Percentiles rank a stretch among this genome's conserved stretches.
Evolutionary conservation across 2,113 vertebrate genomes (phyloP).

Genomic region (Pterocles gutturalis): DNA sequence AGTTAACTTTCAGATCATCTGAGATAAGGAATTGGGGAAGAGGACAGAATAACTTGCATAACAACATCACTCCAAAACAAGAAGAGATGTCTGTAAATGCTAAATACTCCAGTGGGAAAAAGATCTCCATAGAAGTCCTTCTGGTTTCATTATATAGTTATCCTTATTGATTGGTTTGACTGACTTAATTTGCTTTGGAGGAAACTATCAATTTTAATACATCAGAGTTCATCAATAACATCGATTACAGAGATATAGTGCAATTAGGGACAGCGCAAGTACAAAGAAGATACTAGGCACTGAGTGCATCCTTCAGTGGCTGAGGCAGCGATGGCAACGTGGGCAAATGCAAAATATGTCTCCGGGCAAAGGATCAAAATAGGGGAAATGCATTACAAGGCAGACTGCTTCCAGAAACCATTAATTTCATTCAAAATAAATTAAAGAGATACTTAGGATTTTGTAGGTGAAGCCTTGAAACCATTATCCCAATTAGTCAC

Average conservation of each 20-base stretch:
- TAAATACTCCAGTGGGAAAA: not conserved
- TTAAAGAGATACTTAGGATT: not conserved
- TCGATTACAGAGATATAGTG: not conserved
- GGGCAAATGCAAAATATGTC: not conserved
- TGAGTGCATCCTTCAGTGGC: not conserved
- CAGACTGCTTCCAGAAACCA: slow-evolving; percentile 28
- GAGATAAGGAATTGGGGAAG: not conserved
- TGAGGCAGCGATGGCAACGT: not conserved
- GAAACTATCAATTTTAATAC: not conserved
- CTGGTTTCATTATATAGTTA: slow-evolving; percentile 2
- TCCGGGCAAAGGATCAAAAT: not conserved
- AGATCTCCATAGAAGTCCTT: not conserved
- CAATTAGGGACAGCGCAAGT: not conserved
- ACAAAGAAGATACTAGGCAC: not conserved
- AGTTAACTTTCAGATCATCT: not conserved
- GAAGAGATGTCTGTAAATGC: not conserved
- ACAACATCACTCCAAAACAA: not conserved
- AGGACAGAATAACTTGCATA: not conserved
- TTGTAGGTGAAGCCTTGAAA: slow-evolving; percentile 35
- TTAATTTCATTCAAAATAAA: slow-evolving; percentile 37
- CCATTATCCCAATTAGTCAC: slow-evolving; percentile 17
- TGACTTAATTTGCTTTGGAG: slow-evolving; percentile 36
- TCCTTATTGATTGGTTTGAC: slow-evolving; percentile 15
- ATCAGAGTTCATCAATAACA: not conserved
- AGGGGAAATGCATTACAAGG: not conserved